These are phyloP conservation scores for Solea senegalensis DNA, from an alignment of 2,113 vertebrate genomes.

Conservation along the genomic window DNA sequence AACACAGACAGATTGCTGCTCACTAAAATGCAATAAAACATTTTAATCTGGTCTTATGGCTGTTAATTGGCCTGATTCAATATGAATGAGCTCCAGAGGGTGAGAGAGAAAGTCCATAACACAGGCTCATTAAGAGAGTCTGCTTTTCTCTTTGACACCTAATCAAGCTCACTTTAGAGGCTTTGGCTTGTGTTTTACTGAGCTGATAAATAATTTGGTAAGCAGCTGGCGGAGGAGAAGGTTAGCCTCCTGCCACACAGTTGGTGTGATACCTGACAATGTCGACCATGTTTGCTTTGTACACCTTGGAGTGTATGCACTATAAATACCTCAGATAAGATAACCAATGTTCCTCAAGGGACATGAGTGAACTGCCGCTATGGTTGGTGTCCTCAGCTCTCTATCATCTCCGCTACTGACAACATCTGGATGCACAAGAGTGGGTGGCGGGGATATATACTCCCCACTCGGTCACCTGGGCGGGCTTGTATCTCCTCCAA, in stretches of 20 bases:
- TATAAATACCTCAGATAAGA: slow-evolving; percentile 58
- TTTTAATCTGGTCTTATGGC: slow-evolving; percentile 54
- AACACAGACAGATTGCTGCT: slow-evolving; percentile 16
- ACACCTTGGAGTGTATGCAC: slow-evolving; percentile 61
- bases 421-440: background rate
- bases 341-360: slow-evolving; percentile 25
- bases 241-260: slow-evolving; percentile 21
- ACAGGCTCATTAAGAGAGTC: slow-evolving; percentile 33
- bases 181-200: slow-evolving; percentile 12
- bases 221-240: slow-evolving; percentile 45
- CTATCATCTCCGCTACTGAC: slow-evolving; percentile 16
- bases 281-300: slow-evolving; percentile 52
- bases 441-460: too few species aligned
- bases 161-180: slow-evolving; percentile 44
- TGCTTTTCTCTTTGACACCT: slow-evolving; percentile 45
- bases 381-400: background rate
- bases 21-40: slow-evolving; percentile 54
- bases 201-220: slow-evolving; percentile 48
- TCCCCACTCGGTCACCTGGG: too few species aligned
- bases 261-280: slow-evolving; percentile 37
- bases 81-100: slow-evolving; percentile 54
- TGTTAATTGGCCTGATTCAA: slow-evolving; percentile 57
- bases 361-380: background rate
- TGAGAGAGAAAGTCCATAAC: slow-evolving; percentile 30
- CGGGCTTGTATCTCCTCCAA: too few species aligned